Evolutionary conservation across 2,888 invertebrate species (phyloP), one percentile per base, ranked within the genome.

Genomic region (Oligia strigilis): DNA sequence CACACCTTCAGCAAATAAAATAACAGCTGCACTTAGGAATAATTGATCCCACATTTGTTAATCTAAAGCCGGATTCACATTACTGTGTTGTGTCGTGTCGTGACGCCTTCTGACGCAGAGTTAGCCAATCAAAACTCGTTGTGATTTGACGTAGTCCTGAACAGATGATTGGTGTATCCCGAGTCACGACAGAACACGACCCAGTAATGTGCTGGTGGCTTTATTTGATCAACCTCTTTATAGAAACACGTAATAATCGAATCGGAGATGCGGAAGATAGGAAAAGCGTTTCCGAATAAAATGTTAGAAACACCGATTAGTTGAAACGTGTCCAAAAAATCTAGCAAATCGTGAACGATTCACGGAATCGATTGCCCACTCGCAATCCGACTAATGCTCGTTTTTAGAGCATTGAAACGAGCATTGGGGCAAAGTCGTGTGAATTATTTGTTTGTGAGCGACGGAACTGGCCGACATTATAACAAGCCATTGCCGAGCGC

Each of bases 321-420:
- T 85, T 85, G 85, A 88, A 88, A 88, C 88, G 77, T 77, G 77
- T 88, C 88, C 85, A 85, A 85, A 85, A 80, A 85, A 82, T 86
- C 72, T 82, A 88, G 86, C 77, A 88, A 88, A 86, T 88, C 82
- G 85, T 64, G 40, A 86, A 70, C 88, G 88, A 86, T 85, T 85
- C 85, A 55, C 82, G 62, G 49, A 85, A 88, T 85, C 88, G 85
- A 85, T 85, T 86, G 77, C 75, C 72, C 72, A 62, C 85, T 88
- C 86, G 77, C 85, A 85, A 88, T 85, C 77, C 72, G 75, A 82
- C 88, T 88, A 85, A 85, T 85, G 75, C 55, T 55, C 83, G 85
- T 84, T 84, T 84, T 84, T 84, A 85, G 84, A 80, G 81, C 84
- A 70, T 70, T 36, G 65, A 49, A 80, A 85, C 84, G 88, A 75